Evolutionary conservation across 2,797 vertebrate genomes (phyloP), one percentile per base, ranked within the genome.

Genomic region (Setipinna tenuifilis): DNA sequence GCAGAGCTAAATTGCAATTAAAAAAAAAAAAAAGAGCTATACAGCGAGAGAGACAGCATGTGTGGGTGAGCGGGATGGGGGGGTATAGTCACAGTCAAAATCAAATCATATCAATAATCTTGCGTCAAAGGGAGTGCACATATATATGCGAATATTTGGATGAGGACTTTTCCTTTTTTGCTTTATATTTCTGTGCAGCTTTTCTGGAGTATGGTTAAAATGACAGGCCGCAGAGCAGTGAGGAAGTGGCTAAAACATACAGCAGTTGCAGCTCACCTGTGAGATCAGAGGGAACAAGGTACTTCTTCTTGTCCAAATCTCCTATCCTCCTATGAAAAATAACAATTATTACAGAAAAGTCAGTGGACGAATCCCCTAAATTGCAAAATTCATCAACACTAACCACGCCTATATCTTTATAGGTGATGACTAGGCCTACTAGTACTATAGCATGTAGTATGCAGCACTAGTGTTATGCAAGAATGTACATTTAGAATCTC

Each of bases 261-360:
- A 9, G 21, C 25, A 25, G 14, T 16, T 54, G 50, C 50, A 12
- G 28, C 7, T 88, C 91, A 98, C 97, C 97, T 94, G 97, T 98
- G 88, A 98, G 95, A 90, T 98, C 97, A 44, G 97, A 98, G 78
- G 97, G 97, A 88, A 98, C 97, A 90, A 98, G 94, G 85, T 98
- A 98, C 92, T 98, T 98, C 94, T 98, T 98, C 93, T 98, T 98
- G 94, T 98, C 97, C 95, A 98, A 92, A 89, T 98, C 97, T 87
- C 97, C 97, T 96, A 98, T 98, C 92, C 97, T 96, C 97, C 94
- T 98, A 98, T 71, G 97, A 80, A 88, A 82, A 87, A 41, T 83
- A 41, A 41, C 35, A 41, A 41, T 41, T 41, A 5, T 41, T 41
- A 41, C 35, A 41, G 35, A 1, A 71, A 31, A 3, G 25, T 71